Percentiles rank a stretch among this genome's conserved stretches.
Evolutionary conservation across 2,888 invertebrate species (phyloP).

Genomic region (Microctonus hyperodae): DNA sequence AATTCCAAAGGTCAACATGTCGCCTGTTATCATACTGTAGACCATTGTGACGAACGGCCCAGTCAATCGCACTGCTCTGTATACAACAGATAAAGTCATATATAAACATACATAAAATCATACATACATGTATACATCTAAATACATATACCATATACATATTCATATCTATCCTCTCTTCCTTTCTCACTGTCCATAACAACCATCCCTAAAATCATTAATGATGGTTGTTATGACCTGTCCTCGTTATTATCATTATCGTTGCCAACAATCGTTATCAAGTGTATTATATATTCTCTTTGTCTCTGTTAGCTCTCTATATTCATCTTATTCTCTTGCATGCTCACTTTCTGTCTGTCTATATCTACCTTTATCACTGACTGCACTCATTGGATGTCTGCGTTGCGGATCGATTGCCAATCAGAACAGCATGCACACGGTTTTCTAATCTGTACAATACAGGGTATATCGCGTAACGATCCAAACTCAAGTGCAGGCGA

Average conservation of each 20-base stretch:
- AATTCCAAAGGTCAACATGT: slow-evolving; percentile 98
- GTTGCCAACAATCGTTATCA: slow-evolving; percentile 23
- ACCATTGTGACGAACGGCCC: slow-evolving; percentile 99
- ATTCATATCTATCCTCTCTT: neutral
- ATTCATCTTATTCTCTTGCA: too few relatives aligned
- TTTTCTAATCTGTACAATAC: slow-evolving; percentile 21
- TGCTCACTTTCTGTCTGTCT: too few relatives aligned
- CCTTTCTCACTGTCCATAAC: slow-evolving; percentile 14
- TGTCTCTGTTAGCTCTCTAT: too few relatives aligned
- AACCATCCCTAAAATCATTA: slow-evolving; percentile 33
- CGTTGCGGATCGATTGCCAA: slow-evolving; percentile 14
- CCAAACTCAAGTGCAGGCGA: slow-evolving; percentile 1
- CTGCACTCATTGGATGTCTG: slow-evolving; percentile 6
- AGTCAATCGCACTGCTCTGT: slow-evolving; percentile 89
- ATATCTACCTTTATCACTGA: too few relatives aligned
- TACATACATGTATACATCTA: too few relatives aligned
- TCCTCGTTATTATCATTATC: slow-evolving; percentile 37
- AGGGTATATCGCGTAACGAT: slow-evolving; percentile 14
- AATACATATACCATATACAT: too few relatives aligned
- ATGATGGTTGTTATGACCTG: slow-evolving; percentile 30
- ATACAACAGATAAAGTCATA: slow-evolving; percentile 41
- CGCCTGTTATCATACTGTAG: slow-evolving; percentile 98
- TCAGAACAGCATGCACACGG: slow-evolving; percentile 19
- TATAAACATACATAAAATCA: neutral
- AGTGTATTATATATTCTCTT: slow-evolving; percentile 14